Evolutionary conservation across 1,140 invertebrate genomes (phyloP).

Genomic region (Meloidogyne floridensis): DNA sequence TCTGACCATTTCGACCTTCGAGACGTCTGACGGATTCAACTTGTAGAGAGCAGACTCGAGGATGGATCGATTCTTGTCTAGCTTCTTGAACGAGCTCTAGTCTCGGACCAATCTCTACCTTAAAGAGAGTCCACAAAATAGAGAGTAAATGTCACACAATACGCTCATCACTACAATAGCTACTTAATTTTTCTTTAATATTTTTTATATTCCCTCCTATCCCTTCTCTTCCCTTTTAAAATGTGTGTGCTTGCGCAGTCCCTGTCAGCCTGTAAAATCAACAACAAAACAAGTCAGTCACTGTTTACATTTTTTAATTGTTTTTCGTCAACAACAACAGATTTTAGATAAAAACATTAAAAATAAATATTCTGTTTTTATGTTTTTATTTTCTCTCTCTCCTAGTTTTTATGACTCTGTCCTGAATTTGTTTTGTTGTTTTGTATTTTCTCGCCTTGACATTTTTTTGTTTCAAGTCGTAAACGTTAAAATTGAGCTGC

Average conservation of each 20-base stretch:
- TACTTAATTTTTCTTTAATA: no score
- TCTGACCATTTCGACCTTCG: no score
- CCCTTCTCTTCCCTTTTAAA: neutral
- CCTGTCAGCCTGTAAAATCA: conserved; percentile 7
- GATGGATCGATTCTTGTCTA: no score
- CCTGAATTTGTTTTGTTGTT: conserved; percentile 3
- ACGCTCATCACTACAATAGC: no score
- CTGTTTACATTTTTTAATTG: neutral
- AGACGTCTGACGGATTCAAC: no score
- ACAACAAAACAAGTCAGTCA: neutral
- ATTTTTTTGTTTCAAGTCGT: conserved; percentile 13
- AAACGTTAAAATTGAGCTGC: neutral
- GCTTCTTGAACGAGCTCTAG: no score
- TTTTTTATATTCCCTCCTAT: neutral
- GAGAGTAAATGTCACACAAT: no score
- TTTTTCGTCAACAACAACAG: neutral
- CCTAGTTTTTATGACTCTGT: neutral
- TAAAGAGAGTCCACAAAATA: no score
- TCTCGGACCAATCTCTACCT: no score
- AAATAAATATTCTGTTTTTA: neutral
- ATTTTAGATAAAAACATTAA: neutral
- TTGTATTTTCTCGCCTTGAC: conserved; percentile 4
- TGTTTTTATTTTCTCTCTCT: neutral
- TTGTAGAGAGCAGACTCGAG: no score
- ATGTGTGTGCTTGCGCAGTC: neutral